phyloP scores from a whole-genome alignment of 2,797 vertebrate species.

The Sebastes minor region DNA sequence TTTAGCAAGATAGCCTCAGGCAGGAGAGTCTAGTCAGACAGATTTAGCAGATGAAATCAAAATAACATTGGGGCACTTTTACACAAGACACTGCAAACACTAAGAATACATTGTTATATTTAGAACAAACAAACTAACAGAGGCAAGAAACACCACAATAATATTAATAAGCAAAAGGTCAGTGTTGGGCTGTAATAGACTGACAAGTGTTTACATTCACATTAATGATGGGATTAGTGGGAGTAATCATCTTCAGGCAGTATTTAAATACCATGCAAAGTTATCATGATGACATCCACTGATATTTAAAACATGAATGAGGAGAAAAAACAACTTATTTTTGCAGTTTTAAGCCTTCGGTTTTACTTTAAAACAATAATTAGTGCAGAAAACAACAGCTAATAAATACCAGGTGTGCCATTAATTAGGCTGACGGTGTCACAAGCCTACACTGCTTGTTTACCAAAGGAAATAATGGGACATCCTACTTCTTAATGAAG shows the following conservation, averaged over 20 bases:
- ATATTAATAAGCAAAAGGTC: background rate
- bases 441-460: background rate
- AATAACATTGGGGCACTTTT: constrained; percentile 15
- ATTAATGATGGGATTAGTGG: background rate
- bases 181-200: background rate
- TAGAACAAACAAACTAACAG: background rate
- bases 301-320: background rate
- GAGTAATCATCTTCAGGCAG: background rate
- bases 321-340: background rate
- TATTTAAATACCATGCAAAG: background rate
- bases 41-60: constrained; percentile 35
- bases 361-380: background rate
- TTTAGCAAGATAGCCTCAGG: constrained; percentile 54
- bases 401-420: background rate
- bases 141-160: background rate
- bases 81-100: constrained; percentile 1
- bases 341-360: background rate
- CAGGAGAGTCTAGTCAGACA: constrained; percentile 41
- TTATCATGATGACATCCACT: background rate
- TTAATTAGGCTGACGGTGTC: constrained; percentile 7
- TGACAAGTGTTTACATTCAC: background rate
- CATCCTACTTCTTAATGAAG: background rate
- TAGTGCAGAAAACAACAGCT: background rate
- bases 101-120: background rate
- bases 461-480: background rate